These are phyloP conservation scores for Leptopilina syphax DNA, from an alignment of 2,888 invertebrate species.

Conservation along the genomic window DNA sequence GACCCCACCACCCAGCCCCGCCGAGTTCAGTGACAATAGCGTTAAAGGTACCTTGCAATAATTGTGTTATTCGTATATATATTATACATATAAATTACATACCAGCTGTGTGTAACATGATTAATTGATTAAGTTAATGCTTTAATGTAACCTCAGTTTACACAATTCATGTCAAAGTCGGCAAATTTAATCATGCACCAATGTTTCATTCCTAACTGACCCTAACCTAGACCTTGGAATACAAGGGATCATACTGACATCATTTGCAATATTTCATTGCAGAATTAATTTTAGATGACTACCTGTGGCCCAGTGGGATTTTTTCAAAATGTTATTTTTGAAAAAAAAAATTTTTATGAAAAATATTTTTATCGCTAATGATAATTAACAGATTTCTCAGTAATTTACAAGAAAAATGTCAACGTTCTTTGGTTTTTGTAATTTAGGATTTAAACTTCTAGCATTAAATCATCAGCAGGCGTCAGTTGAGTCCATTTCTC, in stretches of 20 bases:
- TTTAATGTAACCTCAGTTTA: conserved; percentile 74
- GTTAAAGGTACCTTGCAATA: conserved; percentile 76
- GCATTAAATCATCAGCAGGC: too few species aligned
- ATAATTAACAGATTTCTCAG: not conserved
- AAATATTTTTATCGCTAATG: not conserved
- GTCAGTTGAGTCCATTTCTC: too few species aligned
- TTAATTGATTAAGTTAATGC: conserved; percentile 74
- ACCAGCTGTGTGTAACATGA: conserved; percentile 77
- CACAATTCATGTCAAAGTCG: conserved; percentile 61
- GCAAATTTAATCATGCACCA: conserved; percentile 67
- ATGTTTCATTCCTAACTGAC: conserved; percentile 63
- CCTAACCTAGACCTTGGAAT: conserved; percentile 56
- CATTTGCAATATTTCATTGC: not conserved
- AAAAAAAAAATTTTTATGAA: too few species aligned
- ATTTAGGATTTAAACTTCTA: too few species aligned
- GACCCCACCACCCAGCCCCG: conserved; percentile 76
- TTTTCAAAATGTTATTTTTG: conserved; percentile 1
- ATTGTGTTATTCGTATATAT: conserved; percentile 73
- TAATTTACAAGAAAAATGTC: too few species aligned
- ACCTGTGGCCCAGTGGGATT: conserved; percentile 7
- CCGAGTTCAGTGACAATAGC: conserved; percentile 76
- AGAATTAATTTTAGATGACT: conserved; percentile 9
- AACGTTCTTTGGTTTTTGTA: too few species aligned
- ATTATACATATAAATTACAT: conserved; percentile 70
- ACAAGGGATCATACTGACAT: conserved; percentile 38